Evolutionary conservation across 1,140 invertebrate species (phyloP).

Genomic region (Lepidostoma basale): DNA sequence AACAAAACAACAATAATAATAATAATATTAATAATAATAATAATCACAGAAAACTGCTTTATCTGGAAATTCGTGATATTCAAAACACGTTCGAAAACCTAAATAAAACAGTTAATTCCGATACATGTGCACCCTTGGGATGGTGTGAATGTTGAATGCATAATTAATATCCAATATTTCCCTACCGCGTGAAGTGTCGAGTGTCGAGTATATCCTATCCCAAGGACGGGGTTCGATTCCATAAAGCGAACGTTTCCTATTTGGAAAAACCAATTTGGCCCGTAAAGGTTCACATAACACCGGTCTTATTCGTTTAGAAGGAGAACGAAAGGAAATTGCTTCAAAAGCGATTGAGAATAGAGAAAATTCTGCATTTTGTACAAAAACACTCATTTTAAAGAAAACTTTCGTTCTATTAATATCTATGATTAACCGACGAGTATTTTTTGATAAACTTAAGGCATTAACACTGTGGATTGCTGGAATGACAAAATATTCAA

Average conservation of each 20-base stretch:
- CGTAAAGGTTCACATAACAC: slow-evolving; percentile 43
- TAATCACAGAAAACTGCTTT: background rate
- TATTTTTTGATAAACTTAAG: too few species aligned
- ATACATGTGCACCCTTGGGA: background rate
- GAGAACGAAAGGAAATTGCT: background rate
- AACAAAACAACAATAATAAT: too few species aligned
- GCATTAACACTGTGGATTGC: too few species aligned
- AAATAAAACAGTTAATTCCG: background rate
- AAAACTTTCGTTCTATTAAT: background rate
- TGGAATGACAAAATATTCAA: background rate
- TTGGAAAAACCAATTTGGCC: slow-evolving; percentile 46
- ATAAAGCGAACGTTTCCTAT: slow-evolving; percentile 33
- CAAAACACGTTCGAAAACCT: background rate
- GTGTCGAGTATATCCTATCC: background rate
- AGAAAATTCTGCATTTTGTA: background rate
- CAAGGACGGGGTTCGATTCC: slow-evolving; percentile 33
- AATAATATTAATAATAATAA: too few species aligned
- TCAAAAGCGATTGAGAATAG: background rate
- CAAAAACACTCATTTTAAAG: background rate
- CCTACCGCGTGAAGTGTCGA: slow-evolving; percentile 1
- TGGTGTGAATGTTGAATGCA: slow-evolving; percentile 12
- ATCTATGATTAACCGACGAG: background rate
- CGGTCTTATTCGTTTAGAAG: slow-evolving; percentile 40
- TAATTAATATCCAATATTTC: slow-evolving; percentile 21
- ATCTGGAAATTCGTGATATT: background rate